Conservation (phyloP, 2,888 invertebrate genomes). For the Aspidiotus destructor region DNA sequence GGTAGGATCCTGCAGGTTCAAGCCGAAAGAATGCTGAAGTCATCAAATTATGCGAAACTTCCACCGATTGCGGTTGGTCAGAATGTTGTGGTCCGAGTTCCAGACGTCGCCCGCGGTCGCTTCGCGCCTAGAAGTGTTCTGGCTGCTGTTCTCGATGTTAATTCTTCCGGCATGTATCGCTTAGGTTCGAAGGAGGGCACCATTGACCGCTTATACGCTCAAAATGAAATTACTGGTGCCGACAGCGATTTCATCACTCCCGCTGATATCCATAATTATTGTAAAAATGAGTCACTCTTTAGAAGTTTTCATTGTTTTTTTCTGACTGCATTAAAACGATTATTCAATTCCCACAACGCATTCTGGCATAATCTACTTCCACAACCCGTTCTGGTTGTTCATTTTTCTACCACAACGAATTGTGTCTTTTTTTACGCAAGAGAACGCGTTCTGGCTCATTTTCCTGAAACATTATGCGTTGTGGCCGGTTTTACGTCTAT, state of each 20-base stretch:
- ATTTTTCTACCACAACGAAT: background rate
- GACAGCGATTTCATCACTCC: conserved; percentile 9
- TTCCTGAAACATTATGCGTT: background rate
- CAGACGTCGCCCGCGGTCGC: conserved; percentile 1
- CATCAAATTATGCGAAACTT: conserved; percentile 11
- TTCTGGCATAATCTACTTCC: background rate
- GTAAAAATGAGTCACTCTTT: background rate
- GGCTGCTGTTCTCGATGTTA: background rate
- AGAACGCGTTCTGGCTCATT: background rate
- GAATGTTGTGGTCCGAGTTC: conserved; percentile 8
- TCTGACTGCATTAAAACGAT: background rate
- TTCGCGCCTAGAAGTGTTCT: conserved; percentile 1
- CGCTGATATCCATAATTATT: background rate
- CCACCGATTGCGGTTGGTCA: conserved; percentile 5
- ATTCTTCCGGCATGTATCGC: background rate
- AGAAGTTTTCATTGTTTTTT: background rate
- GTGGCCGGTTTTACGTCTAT: background rate
- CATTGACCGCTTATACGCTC: conserved; percentile 8
- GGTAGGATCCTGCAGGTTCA: conserved; percentile 5
- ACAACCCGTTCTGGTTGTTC: background rate
- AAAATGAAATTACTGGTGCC: conserved; percentile 8
- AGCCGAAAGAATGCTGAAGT: conserved; percentile 2
- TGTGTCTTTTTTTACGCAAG: background rate
- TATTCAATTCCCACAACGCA: background rate
- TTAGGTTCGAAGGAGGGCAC: background rate